Evolutionary conservation across 1,140 invertebrate genomes (phyloP).

Genomic region (Drosophila yakuba): DNA sequence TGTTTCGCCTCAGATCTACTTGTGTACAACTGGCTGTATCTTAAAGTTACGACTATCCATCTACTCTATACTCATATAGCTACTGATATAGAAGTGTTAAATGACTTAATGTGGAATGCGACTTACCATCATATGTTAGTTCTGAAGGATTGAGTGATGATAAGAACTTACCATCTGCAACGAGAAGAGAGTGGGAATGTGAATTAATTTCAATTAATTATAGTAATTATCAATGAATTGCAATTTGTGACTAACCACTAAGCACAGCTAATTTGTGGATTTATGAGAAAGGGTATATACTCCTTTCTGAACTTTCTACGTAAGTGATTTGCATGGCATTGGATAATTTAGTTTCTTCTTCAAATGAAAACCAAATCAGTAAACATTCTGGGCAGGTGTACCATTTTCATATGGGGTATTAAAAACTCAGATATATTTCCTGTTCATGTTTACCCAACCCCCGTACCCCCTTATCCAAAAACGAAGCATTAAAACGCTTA

Average conservation of each 20-base stretch:
- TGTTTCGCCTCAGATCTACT: conserved; percentile 7
- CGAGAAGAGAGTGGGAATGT: conserved; percentile 18
- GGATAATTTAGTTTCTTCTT: neutral
- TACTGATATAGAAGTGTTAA: conserved; percentile 61
- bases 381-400: neutral
- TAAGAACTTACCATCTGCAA: conserved; percentile 85
- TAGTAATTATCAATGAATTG: conserved; percentile 51
- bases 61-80: conserved; percentile 16
- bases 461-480: neutral
- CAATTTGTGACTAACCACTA: conserved; percentile 8
- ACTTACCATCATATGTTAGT: conserved; percentile 85
- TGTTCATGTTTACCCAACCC: neutral
- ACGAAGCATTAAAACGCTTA: conserved; percentile 47
- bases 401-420: conserved; percentile 7
- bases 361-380: neutral
- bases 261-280: neutral
- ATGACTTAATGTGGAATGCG: conserved; percentile 83
- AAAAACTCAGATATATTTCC: conserved; percentile 11
- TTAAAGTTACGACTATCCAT: conserved; percentile 2
- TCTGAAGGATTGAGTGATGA: conserved; percentile 85
- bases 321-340: too few species aligned
- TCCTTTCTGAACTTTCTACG: too few species aligned
- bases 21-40: too few species aligned
- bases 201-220: conserved; percentile 53
- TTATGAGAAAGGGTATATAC: too few species aligned